phyloP scores from a whole-genome alignment of 2,797 vertebrate species.

The Schizothorax lantsangensis region DNA sequence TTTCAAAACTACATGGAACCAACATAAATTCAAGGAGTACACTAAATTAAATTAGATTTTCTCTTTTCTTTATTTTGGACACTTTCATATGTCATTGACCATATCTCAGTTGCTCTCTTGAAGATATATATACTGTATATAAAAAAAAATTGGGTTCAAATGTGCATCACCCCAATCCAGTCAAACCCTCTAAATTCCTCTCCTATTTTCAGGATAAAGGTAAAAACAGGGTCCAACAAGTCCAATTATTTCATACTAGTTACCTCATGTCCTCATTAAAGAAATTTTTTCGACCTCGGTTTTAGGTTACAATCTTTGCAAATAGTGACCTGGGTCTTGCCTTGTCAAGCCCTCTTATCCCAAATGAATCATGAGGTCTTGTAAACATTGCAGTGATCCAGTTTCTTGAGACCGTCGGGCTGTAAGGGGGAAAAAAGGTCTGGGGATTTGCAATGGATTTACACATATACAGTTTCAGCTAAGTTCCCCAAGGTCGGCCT shows the following conservation, averaged over 20 bases:
- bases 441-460: constrained; percentile 93
- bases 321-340: constrained; percentile 72
- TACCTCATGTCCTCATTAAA: constrained; percentile 81
- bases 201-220: constrained; percentile 35
- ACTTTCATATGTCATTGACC: not conserved
- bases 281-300: constrained; percentile 64
- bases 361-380: constrained; percentile 86
- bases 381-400: constrained; percentile 92
- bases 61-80: not conserved
- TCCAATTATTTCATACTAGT: constrained; percentile 79
- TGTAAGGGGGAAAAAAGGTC: constrained; percentile 65
- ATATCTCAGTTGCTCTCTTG: not conserved
- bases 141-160: not conserved
- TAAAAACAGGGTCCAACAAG: constrained; percentile 73
- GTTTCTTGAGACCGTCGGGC: constrained; percentile 87
- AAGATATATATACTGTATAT: not conserved
- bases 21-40: not conserved
- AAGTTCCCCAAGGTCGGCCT: constrained; percentile 86
- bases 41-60: not conserved
- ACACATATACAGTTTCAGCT: constrained; percentile 95
- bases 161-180: not conserved
- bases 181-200: not conserved
- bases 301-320: constrained; percentile 83
- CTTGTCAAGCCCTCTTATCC: constrained; percentile 88
- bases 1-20: not conserved